Base-by-base conservation (phyloP, 2,888 invertebrate genomes). In the Allolobophora icterica region DNA sequence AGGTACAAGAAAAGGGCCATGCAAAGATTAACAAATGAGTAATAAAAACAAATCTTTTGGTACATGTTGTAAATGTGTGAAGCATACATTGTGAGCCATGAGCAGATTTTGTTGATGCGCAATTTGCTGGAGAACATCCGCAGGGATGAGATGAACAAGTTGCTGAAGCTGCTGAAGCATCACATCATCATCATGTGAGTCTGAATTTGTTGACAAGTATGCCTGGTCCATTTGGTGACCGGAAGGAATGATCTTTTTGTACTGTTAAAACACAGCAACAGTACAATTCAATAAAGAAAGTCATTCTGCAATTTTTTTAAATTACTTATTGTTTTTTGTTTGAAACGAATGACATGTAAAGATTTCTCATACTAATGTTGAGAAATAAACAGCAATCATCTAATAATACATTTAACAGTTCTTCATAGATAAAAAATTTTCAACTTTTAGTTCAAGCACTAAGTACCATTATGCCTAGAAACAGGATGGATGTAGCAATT, bases 71-170 rank as follows among this genome's bases (percentile, higher is more conserved):
- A 71, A 71, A 71, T 71, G 71, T 71, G 71, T 71, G 30, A n/a
- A 71, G 24, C 87, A 24, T 87, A 87, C 87, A 87, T 87, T 30
- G n/a, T 38, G 38, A 24, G 87, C 21, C 87, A 87, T 87, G 34
- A 87, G 87, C 38, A 87, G 38, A 38, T 87, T 87, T 38, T 87
- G 87, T 17, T 87, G 87, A 33, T 87, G 87, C 87, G n/a, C 21
- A 34, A 87, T 34, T 87, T 87, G 87, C 87, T 87, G 87, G 11
- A 87, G 34, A 34, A 87, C 87, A 38, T 87, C 87, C 13, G 87
- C 35, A 35, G 87, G 87, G 87, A 38, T 87, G 17, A 87, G 35
- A 38, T 87, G 87, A 87, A 87, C 87, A 35, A 87, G 87, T 34
- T 38, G 87, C 24, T 87, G 87, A 34, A 87, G 34, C 38, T 87